Percentiles rank a stretch among this genome's conserved stretches.
Conservation (phyloP, 2,797 vertebrate genomes). For the Neopelma chrysocephalum region DNA sequence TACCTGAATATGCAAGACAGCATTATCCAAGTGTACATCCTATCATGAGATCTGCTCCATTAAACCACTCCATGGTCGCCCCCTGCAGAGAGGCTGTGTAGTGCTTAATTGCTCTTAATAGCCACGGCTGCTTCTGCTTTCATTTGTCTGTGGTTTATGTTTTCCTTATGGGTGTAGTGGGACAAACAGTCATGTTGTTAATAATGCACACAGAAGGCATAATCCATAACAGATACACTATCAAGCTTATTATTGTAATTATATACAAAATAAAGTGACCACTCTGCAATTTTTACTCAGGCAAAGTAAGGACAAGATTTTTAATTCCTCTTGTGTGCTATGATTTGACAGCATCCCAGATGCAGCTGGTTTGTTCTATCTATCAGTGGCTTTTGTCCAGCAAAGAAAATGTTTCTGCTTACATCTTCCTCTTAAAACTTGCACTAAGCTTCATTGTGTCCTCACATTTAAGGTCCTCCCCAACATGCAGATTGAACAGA, state of each 20-base stretch:
- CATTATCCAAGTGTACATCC: neutral
- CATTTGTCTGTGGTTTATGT: neutral
- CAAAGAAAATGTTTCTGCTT: neutral
- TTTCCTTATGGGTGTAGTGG: neutral
- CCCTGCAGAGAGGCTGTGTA: neutral
- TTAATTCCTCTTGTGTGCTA: neutral
- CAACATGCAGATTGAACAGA: neutral
- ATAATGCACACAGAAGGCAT: neutral
- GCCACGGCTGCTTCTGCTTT: neutral
- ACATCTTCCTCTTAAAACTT: neutral
- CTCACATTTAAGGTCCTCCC: neutral
- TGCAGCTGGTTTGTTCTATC: neutral
- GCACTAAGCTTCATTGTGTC: neutral
- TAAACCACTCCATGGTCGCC: neutral
- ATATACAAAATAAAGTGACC: neutral
- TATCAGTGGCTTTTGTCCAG: neutral
- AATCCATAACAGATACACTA: neutral
- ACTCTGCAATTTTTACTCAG: neutral
- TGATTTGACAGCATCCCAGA: neutral
- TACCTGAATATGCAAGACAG: neutral
- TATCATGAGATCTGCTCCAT: neutral
- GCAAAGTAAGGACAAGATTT: neutral
- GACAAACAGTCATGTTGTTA: conserved; percentile 12
- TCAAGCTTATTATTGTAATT: neutral
- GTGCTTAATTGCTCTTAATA: conserved; percentile 5